Evolutionary conservation across 1,140 invertebrate species (phyloP), one percentile per base, ranked within the genome.

Genomic region (Solenopsis fugax): DNA sequence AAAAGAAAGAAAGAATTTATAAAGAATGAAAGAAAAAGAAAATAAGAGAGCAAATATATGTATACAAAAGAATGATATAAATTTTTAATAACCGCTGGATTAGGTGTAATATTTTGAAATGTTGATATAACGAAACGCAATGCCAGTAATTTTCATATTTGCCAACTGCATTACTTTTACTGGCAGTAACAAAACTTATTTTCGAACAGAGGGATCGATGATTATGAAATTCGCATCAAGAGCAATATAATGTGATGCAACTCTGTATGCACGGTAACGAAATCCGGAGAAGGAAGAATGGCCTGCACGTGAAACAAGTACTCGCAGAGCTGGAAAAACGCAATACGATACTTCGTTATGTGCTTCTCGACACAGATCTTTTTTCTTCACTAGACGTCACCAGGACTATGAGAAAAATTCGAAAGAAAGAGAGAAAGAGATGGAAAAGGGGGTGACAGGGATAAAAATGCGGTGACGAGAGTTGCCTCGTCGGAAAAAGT

Each of bases 331-430:
- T 65, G 62, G 84, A 80, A 86, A 78, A 86, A 80, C 62, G 76
- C 75, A 69, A 69, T 37, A 80, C 50, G n/a, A 21, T 13, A 62
- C 52, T 80, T 86, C 62, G 84, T 86, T 80, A 86, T 65, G 13
- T 37, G 21, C 24, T 24, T 80, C 52, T 67, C 48, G 50, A 10
- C 16, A 64, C 52, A 50, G 45, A 50, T 64, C 41, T 54, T 52
- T 62, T 85, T 78, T 48, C 12, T 50, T 54, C 34, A 12, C 29
- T 21, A 78, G 16, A 77, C 48, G 34, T 62, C 72, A 85, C 13
- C 21, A 5, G 10, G 34, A 0, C 58, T 16, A 85, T 60, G 48
- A 50, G 41, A 85, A 77, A 64, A 62, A 54, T 60, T 7, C n/a
- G 48, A 52, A 29, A 65, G 34, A 52, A 21, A 21, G 48, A 54